Conservation (phyloP, 2,888 invertebrate species). For the Sphaerophoria taeniata region DNA sequence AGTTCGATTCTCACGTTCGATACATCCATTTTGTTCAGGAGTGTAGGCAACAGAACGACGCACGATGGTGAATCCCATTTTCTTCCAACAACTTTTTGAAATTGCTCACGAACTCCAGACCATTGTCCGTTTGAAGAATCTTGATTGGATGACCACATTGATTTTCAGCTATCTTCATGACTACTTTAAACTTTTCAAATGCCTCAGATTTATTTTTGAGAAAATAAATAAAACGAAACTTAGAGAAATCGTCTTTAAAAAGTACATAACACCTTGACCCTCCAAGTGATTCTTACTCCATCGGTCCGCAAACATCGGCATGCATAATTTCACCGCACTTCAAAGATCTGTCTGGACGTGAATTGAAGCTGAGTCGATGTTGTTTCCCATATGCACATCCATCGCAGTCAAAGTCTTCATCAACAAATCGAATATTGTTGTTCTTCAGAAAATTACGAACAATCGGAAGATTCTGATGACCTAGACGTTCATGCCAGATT, state of each 20-base stretch:
- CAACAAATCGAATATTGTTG: conserved; percentile 22
- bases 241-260: conserved; percentile 20
- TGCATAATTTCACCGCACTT: conserved; percentile 21
- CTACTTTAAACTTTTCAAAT: conserved; percentile 13
- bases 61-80: conserved; percentile 47
- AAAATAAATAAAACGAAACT: conserved; percentile 14
- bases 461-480: conserved; percentile 27
- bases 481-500: conserved; percentile 24
- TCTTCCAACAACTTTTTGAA: conserved; percentile 35
- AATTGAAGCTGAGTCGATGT: conserved; percentile 29
- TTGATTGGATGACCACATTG: conserved; percentile 14
- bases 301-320: conserved; percentile 31
- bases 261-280: conserved; percentile 29
- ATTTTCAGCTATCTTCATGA: conserved; percentile 19
- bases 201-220: conserved; percentile 17
- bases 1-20: conserved; percentile 78
- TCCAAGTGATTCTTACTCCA: conserved; percentile 6
- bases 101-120: conserved; percentile 46
- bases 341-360: conserved; percentile 7
- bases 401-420: conserved; percentile 40
- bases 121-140: conserved; percentile 48
- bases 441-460: conserved; percentile 24
- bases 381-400: conserved; percentile 15
- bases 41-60: conserved; percentile 76
- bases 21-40: conserved; percentile 79